Conservation (phyloP, 2,113 vertebrate species). For the Sceloporus tristichus region DNA sequence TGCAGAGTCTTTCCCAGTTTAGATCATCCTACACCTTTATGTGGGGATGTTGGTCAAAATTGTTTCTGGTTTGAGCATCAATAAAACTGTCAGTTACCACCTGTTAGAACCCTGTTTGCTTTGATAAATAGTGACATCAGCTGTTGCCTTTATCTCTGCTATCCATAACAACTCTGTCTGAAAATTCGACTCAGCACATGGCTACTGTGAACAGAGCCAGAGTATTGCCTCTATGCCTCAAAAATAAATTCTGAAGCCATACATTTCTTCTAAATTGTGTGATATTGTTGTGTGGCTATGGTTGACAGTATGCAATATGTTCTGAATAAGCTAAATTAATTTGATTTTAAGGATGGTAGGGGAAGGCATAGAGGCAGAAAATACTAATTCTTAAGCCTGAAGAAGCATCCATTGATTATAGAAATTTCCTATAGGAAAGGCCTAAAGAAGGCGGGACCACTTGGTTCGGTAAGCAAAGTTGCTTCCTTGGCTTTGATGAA, state of each 20-base stretch:
- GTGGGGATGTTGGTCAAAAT: constrained; percentile 1
- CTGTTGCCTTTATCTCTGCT: background rate
- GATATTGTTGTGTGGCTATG: constrained; percentile 11
- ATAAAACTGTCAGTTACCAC: constrained; percentile 36
- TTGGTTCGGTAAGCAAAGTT: background rate
- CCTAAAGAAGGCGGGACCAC: background rate
- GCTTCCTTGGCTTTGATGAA: background rate
- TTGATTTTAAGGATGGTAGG: background rate
- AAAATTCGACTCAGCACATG: background rate
- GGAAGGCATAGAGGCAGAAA: background rate
- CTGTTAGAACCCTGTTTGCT: constrained; percentile 6
- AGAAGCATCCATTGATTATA: background rate
- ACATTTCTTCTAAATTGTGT: constrained; percentile 22
- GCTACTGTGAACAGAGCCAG: background rate
- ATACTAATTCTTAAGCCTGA: background rate
- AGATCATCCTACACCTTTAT: background rate
- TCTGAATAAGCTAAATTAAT: constrained; percentile 1
- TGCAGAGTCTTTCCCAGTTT: constrained; percentile 6
- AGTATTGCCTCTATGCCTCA: constrained; percentile 38
- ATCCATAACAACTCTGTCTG: background rate
- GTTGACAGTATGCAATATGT: constrained; percentile 5
- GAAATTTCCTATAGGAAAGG: background rate
- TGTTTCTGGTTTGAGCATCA: constrained; percentile 24
- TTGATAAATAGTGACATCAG: constrained; percentile 8
- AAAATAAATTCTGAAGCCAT: constrained; percentile 46